These are phyloP conservation scores for Erebia aethiops DNA, from an alignment of 2,888 invertebrate species.

Conservation along the genomic window DNA sequence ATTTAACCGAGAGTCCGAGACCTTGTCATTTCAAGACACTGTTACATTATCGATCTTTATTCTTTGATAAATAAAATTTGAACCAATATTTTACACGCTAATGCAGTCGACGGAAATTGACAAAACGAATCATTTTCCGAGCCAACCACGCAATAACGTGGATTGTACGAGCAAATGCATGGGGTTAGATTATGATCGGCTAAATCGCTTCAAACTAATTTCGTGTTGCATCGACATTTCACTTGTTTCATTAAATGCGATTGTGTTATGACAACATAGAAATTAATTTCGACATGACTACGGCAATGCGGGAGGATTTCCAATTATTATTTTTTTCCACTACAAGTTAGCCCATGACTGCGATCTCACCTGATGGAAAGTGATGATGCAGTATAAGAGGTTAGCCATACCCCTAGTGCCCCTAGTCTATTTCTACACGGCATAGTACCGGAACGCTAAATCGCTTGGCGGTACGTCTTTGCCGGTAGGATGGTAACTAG, in stretches of 20 bases:
- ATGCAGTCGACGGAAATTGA: conserved; percentile 37
- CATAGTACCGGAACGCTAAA: too few species aligned
- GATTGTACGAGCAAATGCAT: conserved; percentile 7
- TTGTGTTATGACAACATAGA: conserved; percentile 2
- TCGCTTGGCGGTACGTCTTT: too few species aligned
- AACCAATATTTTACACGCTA: conserved; percentile 23
- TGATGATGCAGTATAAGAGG: too few species aligned
- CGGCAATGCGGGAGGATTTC: neutral
- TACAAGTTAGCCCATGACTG: too few species aligned
- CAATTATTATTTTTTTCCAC: too few species aligned
- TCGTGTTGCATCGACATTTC: conserved; percentile 45
- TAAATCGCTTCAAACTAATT: conserved; percentile 70
- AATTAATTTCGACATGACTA: neutral
- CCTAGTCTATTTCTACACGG: too few species aligned
- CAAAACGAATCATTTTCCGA: conserved; percentile 38
- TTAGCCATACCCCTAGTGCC: too few species aligned
- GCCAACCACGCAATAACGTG: conserved; percentile 26
- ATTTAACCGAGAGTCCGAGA: neutral
- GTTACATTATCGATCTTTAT: neutral
- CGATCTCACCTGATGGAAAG: too few species aligned
- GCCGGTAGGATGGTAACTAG: too few species aligned
- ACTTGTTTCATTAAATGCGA: conserved; percentile 26
- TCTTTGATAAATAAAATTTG: neutral
- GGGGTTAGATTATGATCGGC: conserved; percentile 60
- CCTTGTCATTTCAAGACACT: neutral